phyloP scores from a whole-genome alignment of 2,113 vertebrate genomes.

The Crotalus helleri region DNA sequence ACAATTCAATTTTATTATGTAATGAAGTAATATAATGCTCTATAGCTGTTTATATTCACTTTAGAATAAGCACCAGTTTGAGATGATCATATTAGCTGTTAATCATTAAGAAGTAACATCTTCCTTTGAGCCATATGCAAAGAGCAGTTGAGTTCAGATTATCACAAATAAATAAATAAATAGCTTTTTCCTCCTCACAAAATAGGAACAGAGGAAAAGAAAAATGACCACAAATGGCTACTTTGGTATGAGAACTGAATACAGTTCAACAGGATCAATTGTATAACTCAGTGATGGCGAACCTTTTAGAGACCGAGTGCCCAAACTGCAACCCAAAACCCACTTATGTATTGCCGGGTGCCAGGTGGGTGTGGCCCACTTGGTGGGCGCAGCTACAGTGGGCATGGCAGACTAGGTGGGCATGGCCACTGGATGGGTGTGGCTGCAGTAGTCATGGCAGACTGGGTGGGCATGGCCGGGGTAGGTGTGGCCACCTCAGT shows the following conservation, averaged over 20 bases:
- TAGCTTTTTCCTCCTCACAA: slow-evolving; percentile 55
- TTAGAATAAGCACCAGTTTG: slow-evolving; percentile 57
- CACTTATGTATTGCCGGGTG: too few species aligned
- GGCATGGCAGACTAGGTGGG: too few species aligned
- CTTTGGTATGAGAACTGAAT: slow-evolving; percentile 71
- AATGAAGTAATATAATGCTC: slow-evolving; percentile 22
- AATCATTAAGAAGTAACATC: slow-evolving; percentile 57
- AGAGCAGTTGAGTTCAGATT: slow-evolving; percentile 69
- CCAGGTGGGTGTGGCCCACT: too few species aligned
- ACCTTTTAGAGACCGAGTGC: too few species aligned
- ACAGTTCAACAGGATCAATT: slow-evolving; percentile 76
- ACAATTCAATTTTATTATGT: not conserved
- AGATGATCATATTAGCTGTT: slow-evolving; percentile 48
- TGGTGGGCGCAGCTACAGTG: too few species aligned
- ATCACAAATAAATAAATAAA: slow-evolving; percentile 50
- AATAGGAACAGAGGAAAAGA: slow-evolving; percentile 60
- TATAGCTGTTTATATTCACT: slow-evolving; percentile 52
- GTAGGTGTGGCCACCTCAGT: too few species aligned
- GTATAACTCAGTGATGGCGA: slow-evolving; percentile 41
- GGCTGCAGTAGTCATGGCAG: too few species aligned
- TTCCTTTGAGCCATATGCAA: slow-evolving; percentile 62
- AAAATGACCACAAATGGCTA: slow-evolving; percentile 22
- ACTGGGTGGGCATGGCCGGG: too few species aligned
- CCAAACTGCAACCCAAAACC: too few species aligned
- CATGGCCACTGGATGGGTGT: too few species aligned